These are phyloP conservation scores for Plebejus argus DNA, from an alignment of 2,888 invertebrate species.

Conservation along the genomic window DNA sequence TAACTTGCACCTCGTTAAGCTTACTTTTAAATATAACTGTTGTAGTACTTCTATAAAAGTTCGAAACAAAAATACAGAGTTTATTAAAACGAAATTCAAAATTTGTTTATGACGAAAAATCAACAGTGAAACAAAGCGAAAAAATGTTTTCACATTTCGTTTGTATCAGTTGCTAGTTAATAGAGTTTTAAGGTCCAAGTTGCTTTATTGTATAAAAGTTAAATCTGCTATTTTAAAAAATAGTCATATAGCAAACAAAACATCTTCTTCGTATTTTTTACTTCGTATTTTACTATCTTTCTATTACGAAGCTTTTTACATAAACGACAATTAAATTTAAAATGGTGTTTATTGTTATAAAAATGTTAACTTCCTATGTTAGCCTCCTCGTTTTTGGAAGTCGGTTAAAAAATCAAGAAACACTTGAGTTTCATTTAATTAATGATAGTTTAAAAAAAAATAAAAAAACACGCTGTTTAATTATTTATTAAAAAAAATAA, in stretches of 20 bases:
- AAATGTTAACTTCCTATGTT: not conserved
- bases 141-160: not conserved
- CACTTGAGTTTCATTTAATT: not conserved
- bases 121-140: not conserved
- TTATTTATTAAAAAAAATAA: too few species aligned
- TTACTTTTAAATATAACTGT: constrained; percentile 6
- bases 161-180: constrained; percentile 4
- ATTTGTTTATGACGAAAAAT: constrained; percentile 5
- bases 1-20: constrained; percentile 14
- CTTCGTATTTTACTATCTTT: not conserved
- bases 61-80: constrained; percentile 17
- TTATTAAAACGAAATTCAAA: constrained; percentile 3
- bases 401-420: not conserved
- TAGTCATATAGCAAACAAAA: not conserved
- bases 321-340: too few species aligned
- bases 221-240: not conserved
- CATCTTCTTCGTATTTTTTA: not conserved
- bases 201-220: not conserved
- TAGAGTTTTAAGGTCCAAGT: not conserved
- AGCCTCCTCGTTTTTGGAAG: too few species aligned
- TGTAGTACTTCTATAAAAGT: constrained; percentile 3
- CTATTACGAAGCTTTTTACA: not conserved
- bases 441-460: too few species aligned
- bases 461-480: too few species aligned
- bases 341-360: not conserved